Evolutionary conservation across 2,888 invertebrate genomes (phyloP), one percentile per base, ranked within the genome.

Genomic region (Leptura quadrifasciata): DNA sequence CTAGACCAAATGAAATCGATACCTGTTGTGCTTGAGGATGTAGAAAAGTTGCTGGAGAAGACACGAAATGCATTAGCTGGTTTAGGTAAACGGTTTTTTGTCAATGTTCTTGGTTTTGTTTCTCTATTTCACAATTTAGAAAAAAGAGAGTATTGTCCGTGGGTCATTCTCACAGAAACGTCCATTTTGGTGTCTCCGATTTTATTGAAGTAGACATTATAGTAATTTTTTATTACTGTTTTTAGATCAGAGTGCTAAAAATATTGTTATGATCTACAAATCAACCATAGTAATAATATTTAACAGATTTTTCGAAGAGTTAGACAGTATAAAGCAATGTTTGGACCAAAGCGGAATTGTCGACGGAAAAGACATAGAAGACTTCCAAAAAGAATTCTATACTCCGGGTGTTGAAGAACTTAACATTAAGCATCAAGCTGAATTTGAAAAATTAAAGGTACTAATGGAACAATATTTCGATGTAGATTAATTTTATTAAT

Each of bases 221-320:
- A n/a, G n/a, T n/a, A n/a, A n/a, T n/a, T n/a, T 17, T n/a, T 21
- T 67, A 21, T 35, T 27, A 15, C 12, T 39, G 20, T 68, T 67
- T n/a, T 52, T 52, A 84, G 87, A 86, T 74, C 31, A 54, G 58
- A 79, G 76, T 39, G 83, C 86, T 3, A 82, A 80, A 67, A 84
- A 83, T 70, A 74, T 87, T 18, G 82, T 86, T 10, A 61, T 54
- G 1, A 67, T 80, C 35, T 86, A 85, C 74, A 86, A 84, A 75
- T 75, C 79, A 35, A 82, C 84, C 4, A 82, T 85, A 6, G 80
- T 84, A 1, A 71, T 84, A 67, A 78, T 86, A 18, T 87, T 85
- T 74, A 81, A 86, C 57, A 79, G 85, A 72, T 86, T 84, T 68
- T 84, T 87, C 61, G 79, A 81, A 0, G 85, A 85, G 55, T 58